phyloP scores from a whole-genome alignment of 2,888 invertebrate species.

The Dermolepida albohirtum region DNA sequence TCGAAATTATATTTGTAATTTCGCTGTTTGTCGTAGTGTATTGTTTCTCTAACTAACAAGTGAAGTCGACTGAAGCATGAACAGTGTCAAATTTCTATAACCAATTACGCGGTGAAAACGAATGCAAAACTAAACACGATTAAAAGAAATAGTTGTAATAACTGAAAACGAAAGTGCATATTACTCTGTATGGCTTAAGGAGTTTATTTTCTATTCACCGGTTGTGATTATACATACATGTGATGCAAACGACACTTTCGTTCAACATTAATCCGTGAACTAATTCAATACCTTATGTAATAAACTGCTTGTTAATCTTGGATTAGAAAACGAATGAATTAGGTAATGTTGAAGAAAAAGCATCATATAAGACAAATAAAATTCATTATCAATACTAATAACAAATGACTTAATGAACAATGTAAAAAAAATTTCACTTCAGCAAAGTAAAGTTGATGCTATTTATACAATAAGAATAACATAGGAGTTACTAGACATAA shows the following conservation, averaged over 20 bases:
- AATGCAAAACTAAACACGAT: conserved; percentile 4
- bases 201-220: conserved; percentile 16
- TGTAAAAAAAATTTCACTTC: too few relatives aligned
- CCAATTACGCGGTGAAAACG: conserved; percentile 27
- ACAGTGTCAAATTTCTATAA: conserved; percentile 25
- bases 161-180: conserved; percentile 15
- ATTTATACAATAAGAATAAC: too few relatives aligned
- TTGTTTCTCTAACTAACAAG: neutral
- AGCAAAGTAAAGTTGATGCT: too few relatives aligned
- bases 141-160: neutral
- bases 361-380: too few relatives aligned
- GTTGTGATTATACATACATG: conserved; percentile 11
- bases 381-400: too few relatives aligned
- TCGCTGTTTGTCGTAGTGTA: neutral
- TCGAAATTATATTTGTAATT: conserved; percentile 12
- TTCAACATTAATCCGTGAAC: neutral
- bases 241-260: conserved; percentile 6
- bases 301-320: conserved; percentile 9
- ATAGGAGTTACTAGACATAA: too few relatives aligned
- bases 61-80: conserved; percentile 1
- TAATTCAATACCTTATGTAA: conserved; percentile 5
- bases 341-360: too few relatives aligned
- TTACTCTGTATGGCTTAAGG: neutral
- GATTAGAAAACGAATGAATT: conserved; percentile 7
- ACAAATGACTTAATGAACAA: too few relatives aligned